Evolutionary conservation across 2,797 vertebrate species (phyloP), one percentile per base, ranked within the genome.

Genomic region (Caiman crocodilus): DNA sequence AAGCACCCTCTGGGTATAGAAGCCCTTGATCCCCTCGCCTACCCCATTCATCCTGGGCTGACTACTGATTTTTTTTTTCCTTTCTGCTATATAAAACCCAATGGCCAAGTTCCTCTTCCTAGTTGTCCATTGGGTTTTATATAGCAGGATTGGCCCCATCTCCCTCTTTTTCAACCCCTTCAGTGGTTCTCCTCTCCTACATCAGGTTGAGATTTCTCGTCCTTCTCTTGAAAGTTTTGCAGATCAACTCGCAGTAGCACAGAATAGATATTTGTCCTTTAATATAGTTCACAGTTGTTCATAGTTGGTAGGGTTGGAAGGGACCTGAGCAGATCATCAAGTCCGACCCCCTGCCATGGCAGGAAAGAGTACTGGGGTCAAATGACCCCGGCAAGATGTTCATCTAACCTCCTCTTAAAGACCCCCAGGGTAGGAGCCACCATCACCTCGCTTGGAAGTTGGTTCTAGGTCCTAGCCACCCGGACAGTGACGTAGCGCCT

Each of bases 261-360:
- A 42, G 85, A 59, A 42, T 6, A 69, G 0, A 0, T 56, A 61
- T 91, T 81, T 5, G 35, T 87, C 77, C 59, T 0, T 0, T 57
- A 63, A 30, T 50, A 50, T 35, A 35, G 35, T 55, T 57, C 89
- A 76, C 0, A 42, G 14, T 76, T 90, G 32, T 93, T 32, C 77
- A 18, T 35, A 35, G 35, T 35, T 88, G 79, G 74, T 90, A 94
- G 93, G 78, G 71, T 92, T 90, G 63, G 35, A 35, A 85, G 58
- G 76, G 25, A 35, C 56, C 86, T 0, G 35, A 35, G 35, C 35
- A 35, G 35, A 35, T 35, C 35, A 35, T 35, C 4, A 35, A 35
- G 35, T 35, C 35, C 5, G 5, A 35, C 35, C 35, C 35, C 35
- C 35, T 35, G 35, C 35, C 35, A 35, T 35, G 35, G 35, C 35